Evolutionary conservation across 2,113 vertebrate genomes (phyloP), one percentile per base, ranked within the genome.

Genomic region (Gopherus flavomarginatus): DNA sequence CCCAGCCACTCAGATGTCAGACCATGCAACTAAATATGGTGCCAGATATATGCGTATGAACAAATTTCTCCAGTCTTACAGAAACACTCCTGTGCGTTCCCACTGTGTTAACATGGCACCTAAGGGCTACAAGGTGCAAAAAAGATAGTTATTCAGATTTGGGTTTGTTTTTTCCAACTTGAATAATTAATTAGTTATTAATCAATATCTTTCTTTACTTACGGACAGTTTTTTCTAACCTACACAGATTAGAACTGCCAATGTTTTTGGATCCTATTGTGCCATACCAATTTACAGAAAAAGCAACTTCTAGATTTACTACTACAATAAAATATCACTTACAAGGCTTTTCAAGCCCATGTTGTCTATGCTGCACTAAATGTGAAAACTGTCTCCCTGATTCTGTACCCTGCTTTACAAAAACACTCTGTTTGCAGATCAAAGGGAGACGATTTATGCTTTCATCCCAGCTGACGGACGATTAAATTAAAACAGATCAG

Each of bases 401-500:
- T 95, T 96, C 97, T 96, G 98, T 86, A 95, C 94, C 97, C 81
- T 4, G 95, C 97, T 97, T 95, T 97, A 97, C 93, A 97, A 97
- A 96, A 97, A 42, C 85, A 97, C 95, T 96, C 97, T 95, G 97
- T 98, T 96, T 97, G 97, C 97, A 97, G 98, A 99, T 98, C 98
- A 98, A 98, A 98, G 97, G 95, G 97, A 98, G 97, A 98, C 97
- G 97, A 98, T 98, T 97, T 98, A 97, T 98, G 98, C 98, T 98
- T 98, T 98, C 98, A 98, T 98, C 98, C 96, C 97, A 96, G 98
- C 98, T 98, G 98, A 98, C 97, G 96, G 98, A 98, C 97, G 98
- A 98, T 98, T 98, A 98, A 99, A 98, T 98, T 98, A 98, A 98
- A 99, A 98, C 98, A 98, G 98, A 99, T 98, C 98, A 98, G 98